phyloP scores from a whole-genome alignment of 2,888 invertebrate genomes.

The Augiades crinisus region DNA sequence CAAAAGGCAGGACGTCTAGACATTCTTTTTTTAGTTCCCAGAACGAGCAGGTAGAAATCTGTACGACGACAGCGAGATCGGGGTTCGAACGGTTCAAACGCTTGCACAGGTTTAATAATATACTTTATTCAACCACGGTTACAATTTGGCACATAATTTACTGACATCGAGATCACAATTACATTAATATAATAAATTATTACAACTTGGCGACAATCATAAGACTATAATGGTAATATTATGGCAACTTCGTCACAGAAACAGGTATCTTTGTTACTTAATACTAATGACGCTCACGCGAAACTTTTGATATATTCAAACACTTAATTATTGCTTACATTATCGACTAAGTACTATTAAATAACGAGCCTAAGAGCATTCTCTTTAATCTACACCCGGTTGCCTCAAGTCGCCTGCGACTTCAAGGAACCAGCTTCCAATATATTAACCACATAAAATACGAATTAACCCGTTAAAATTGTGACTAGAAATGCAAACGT shows the following conservation, averaged over 20 bases:
- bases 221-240: slow-evolving; percentile 28
- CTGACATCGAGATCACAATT: slow-evolving; percentile 23
- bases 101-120: slow-evolving; percentile 33
- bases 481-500: slow-evolving; percentile 11
- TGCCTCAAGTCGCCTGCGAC: slow-evolving; percentile 13
- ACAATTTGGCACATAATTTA: slow-evolving; percentile 26
- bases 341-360: slow-evolving; percentile 11
- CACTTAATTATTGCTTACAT: slow-evolving; percentile 2
- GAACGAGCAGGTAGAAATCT: slow-evolving; percentile 69
- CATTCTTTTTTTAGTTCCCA: slow-evolving; percentile 63
- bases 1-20: slow-evolving; percentile 77
- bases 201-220: slow-evolving; percentile 22
- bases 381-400: neutral
- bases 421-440: neutral
- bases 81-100: slow-evolving; percentile 30
- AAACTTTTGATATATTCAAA: slow-evolving; percentile 11
- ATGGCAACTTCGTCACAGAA: slow-evolving; percentile 34
- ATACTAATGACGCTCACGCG: slow-evolving; percentile 10
- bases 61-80: slow-evolving; percentile 36
- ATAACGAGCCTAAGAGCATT: slow-evolving; percentile 8
- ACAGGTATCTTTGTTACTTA: slow-evolving; percentile 33
- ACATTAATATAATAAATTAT: slow-evolving; percentile 17
- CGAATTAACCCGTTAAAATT: slow-evolving; percentile 2
- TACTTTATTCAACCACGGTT: slow-evolving; percentile 36
- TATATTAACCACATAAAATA: neutral